Base-by-base conservation (phyloP, 2,888 invertebrate genomes). In the Blastobasis lacticolella region DNA sequence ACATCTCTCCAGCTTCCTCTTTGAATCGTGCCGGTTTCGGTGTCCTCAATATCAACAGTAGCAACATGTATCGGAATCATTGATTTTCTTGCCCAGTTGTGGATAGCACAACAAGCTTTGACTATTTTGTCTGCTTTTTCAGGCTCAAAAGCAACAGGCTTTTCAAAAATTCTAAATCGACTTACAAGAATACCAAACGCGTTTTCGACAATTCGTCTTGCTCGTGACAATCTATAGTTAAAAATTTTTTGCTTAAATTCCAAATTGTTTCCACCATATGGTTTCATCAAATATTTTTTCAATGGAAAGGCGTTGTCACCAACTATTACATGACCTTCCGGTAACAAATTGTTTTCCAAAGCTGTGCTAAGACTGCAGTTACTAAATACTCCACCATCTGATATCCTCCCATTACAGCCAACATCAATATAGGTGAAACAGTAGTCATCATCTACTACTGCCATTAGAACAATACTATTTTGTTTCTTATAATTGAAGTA, bases 331-430 rank as follows among this genome's bases (percentile, higher is more conserved):
- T 52, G 41, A 36, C 36, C 47, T 48, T 57, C 54, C 46, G 56
- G 58, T 51, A 60, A 44, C 41, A 59, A n/a, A 50, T 45, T 38
- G 42, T 58, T 59, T 57, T 59, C 57, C 36, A 58, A 53, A 44
- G 36, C 49, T 48, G 50, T 50, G 49, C 54, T 52, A 40, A 63
- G 51, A 37, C 42, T 47, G 56, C 55, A 60, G 40, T 57, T 49
- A 9, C 52, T 54, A 53, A 65, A 64, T 41, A 66, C 60, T 23
- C 61, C 42, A n/a, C 62, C 60, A 58, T 64, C 60, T 23, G 62
- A 59, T 49, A 52, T 51, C 48, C 59, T 48, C 10, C 57, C 56
- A 50, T 55, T 53, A 40, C 47, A 49, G 4, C 58, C 56, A 36
- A 57, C 48, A 47, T 54, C 51, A 10, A 51, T 44, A 50, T 54